Conservation (phyloP, 1,140 invertebrate species). For the Saxidomus purpurata region DNA sequence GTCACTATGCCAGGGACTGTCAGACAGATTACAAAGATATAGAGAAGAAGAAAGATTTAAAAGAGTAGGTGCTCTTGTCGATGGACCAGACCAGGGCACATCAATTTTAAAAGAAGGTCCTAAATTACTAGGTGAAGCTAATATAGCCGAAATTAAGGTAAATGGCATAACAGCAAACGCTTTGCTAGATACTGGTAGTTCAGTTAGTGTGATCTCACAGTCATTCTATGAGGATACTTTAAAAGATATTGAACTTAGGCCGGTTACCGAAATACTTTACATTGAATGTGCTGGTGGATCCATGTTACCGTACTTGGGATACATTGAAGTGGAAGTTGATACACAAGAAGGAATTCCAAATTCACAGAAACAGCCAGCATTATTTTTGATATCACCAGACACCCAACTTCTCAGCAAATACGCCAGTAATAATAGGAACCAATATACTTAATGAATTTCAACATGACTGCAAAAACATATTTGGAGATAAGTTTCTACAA, state of each 20-base stretch:
- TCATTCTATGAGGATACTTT: slow-evolving; percentile 53
- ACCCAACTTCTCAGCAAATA: slow-evolving; percentile 17
- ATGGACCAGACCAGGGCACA: slow-evolving; percentile 26
- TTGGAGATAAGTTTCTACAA: slow-evolving; percentile 65
- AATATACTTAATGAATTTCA: slow-evolving; percentile 43
- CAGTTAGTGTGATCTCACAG: slow-evolving; percentile 55
- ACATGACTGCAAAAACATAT: slow-evolving; percentile 29
- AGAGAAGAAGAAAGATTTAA: slow-evolving; percentile 44
- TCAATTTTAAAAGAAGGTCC: background rate
- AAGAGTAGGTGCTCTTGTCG: slow-evolving; percentile 14
- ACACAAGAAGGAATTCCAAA: background rate
- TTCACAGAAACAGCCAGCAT: background rate
- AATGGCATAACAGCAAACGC: slow-evolving; percentile 14
- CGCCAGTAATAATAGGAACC: slow-evolving; percentile 61
- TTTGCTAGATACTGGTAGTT: slow-evolving; percentile 62
- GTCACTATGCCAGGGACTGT: slow-evolving; percentile 44
- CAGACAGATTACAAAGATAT: background rate
- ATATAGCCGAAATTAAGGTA: slow-evolving; percentile 4
- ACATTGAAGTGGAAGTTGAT: slow-evolving; percentile 44
- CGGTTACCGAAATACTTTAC: slow-evolving; percentile 33
- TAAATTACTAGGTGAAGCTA: slow-evolving; percentile 17
- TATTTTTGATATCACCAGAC: slow-evolving; percentile 47
- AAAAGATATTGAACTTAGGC: slow-evolving; percentile 4
- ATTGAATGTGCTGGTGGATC: slow-evolving; percentile 52
- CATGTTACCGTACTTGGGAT: slow-evolving; percentile 60